A percentile compares a stretch with the other conserved stretches of the same genome.
These are phyloP conservation scores for Drosophila suboccidentalis DNA, from an alignment of 2,888 invertebrate genomes.

Conservation along the genomic window DNA sequence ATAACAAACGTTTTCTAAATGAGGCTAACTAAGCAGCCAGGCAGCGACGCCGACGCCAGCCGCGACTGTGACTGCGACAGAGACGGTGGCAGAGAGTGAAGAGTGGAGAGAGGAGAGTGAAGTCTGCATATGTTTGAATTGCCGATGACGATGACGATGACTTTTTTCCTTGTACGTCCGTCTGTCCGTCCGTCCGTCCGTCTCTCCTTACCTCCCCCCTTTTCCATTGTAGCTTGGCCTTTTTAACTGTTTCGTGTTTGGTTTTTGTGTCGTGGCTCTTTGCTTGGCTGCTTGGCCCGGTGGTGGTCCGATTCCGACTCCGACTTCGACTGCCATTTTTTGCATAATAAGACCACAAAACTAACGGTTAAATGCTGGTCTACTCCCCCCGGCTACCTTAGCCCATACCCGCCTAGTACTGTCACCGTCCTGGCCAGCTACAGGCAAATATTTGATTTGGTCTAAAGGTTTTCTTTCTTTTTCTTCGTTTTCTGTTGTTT, in stretches of 20 bases:
- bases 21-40: constrained; percentile 80
- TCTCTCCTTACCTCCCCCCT: neutral
- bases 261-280: constrained; percentile 70
- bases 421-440: constrained; percentile 49
- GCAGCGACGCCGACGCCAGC: constrained; percentile 32
- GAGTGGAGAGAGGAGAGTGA: neutral
- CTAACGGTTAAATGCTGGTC: constrained; percentile 79
- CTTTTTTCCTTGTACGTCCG: constrained; percentile 68
- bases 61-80: constrained; percentile 1
- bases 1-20: constrained; percentile 83
- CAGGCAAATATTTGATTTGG: constrained; percentile 80
- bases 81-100: constrained; percentile 7
- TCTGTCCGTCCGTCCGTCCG: neutral
- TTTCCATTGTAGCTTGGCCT: constrained; percentile 34
- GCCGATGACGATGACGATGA: constrained; percentile 74
- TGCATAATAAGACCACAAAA: constrained; percentile 83
- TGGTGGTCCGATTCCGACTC: constrained; percentile 70
- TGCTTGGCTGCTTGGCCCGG: constrained; percentile 58
- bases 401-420: constrained; percentile 1
- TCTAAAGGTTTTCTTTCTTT: constrained; percentile 69
- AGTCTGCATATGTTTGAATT: constrained; percentile 80
- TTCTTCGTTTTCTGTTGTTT: constrained; percentile 22
- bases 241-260: constrained; percentile 80
- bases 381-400: constrained; percentile 8
- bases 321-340: constrained; percentile 58